Base-by-base conservation (phyloP, 2,888 invertebrate species). In the Agrilus cyanescens region DNA sequence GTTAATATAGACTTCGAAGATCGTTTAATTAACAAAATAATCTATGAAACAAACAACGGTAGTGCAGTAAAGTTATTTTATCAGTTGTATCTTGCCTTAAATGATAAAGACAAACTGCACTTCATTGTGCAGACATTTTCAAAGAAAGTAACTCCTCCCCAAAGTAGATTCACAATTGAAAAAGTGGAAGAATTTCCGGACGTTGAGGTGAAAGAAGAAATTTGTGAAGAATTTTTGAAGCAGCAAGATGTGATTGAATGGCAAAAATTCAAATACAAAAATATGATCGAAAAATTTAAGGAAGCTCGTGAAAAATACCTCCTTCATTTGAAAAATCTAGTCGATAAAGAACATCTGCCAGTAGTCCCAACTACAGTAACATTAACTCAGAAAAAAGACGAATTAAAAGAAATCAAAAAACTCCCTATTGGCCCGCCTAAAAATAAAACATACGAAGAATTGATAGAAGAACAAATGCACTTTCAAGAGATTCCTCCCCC, bases 31-130 rank as follows among this genome's bases (percentile, higher is more conserved):
- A 68, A 68, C 40, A 25, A 25, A 25, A 10, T 25, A 10, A 67
- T 78, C 12, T 70, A 71, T 46, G 63, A 67, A 41, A 72, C 72
- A 1, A 69, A 65, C 44, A 72, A 74, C 4, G 67, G 71, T 7
- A 60, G 72, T 1, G 61, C 76, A 5, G 60, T 78, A 4, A 68
- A 73, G 25, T 54, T 81, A 2, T 76, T 78, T 56, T 79, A 79
- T 59, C 72, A 75, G 58, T 59, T 80, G 4, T 80, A 75, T 55
- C 62, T 80, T 7, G 68, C 70, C 47, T 62, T 80, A 38, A 75
- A 78, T 50, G 73, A 72, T 55, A 74, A 70, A 57, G 73, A 75
- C 52, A 68, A 71, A 36, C 65, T 73, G 12, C 65, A 73, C 53
- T 76, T 74, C 51, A 69, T 75, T 18, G 70, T 72, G 48, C 58